Conservation (phyloP, 30 jellyfish, hydroid and myxozoan genomes). For the Pelagia noctiluca region DNA sequence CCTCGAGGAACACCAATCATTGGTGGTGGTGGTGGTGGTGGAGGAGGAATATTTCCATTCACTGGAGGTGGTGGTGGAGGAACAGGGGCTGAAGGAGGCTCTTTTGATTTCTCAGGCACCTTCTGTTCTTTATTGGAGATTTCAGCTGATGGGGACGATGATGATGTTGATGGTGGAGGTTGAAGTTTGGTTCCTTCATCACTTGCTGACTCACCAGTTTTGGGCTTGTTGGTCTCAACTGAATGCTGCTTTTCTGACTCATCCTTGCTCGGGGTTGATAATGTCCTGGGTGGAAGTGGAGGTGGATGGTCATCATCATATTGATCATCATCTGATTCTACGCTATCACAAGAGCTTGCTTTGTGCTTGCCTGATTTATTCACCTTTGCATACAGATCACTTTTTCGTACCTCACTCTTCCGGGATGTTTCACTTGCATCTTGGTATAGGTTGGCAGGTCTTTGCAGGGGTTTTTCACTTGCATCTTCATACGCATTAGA, state of each 20-base stretch:
- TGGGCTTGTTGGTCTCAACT: not conserved
- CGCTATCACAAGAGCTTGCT: not conserved
- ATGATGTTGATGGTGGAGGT: not conserved
- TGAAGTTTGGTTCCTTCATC: not conserved
- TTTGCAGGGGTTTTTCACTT: no score
- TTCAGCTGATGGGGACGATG: not conserved
- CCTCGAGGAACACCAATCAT: constrained; percentile 45
- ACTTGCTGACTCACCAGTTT: not conserved
- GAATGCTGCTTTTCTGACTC: not conserved
- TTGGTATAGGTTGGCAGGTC: no score
- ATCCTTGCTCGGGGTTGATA: constrained; percentile 5
- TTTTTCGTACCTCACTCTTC: no score
- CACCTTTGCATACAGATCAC: constrained; percentile 68
- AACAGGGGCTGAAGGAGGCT: constrained; percentile 24
- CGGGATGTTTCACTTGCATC: no score
- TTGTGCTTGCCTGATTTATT: constrained; percentile 22
- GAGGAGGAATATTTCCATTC: constrained; percentile 4
- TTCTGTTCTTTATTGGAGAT: not conserved
- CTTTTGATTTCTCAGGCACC: not conserved
- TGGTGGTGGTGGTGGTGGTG: constrained; percentile 88
- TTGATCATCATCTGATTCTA: constrained; percentile 1
- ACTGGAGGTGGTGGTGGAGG: constrained; percentile 36
- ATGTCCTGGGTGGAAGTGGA: constrained; percentile 72
- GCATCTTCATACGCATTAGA: no score
- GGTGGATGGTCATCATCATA: constrained; percentile 68